Base-by-base conservation (phyloP, 2,797 vertebrate genomes). In the Cyprinodon diabolis region DNA sequence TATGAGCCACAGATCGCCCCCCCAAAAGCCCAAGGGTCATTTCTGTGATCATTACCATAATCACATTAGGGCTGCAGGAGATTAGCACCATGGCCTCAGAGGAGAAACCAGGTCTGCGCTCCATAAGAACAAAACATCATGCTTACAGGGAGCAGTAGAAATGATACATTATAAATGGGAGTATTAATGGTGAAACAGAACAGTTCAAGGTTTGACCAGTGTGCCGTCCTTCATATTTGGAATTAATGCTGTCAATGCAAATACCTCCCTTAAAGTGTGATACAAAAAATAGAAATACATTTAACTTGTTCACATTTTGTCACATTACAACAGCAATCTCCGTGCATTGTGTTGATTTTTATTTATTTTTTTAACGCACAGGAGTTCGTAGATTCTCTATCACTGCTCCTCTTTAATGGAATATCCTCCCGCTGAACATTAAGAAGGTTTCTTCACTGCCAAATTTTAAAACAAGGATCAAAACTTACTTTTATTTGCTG, bases 21-120 rank as follows among this genome's bases (percentile, higher is more conserved):
- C 90, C 68, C 94, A 94, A 96, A 96, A 94, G 95, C 94, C 94
- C 89, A 94, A 94, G 92, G 93, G 94, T 96, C 96, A 96, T 96
- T 96, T 96, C 95, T 96, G 93, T 96, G 96, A 96, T 96, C 95
- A 97, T 97, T 97, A 97, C 91, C 95, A 96, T 96, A 98, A 98
- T 97, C 96, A 96, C 96, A 96, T 97, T 96, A 97, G 94, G 95
- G 93, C 90, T 88, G 91, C 89, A 91, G 90, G 91, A 94, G 93
- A 93, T 93, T 94, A 93, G 89, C 91, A 91, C 92, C 94, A 88
- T 86, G 90, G 93, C 94, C 95, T 96, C 91, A 93, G 92, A 94
- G 93, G 92, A 93, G 92, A 88, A 87, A 88, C 85, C 83, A 86
- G 85, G 90, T 90, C 90, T 91, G 82, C 86, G 84, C 88, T 83